These are phyloP conservation scores for Tenebrosternarchus preto DNA, from an alignment of 2,113 vertebrate species.

Conservation along the genomic window DNA sequence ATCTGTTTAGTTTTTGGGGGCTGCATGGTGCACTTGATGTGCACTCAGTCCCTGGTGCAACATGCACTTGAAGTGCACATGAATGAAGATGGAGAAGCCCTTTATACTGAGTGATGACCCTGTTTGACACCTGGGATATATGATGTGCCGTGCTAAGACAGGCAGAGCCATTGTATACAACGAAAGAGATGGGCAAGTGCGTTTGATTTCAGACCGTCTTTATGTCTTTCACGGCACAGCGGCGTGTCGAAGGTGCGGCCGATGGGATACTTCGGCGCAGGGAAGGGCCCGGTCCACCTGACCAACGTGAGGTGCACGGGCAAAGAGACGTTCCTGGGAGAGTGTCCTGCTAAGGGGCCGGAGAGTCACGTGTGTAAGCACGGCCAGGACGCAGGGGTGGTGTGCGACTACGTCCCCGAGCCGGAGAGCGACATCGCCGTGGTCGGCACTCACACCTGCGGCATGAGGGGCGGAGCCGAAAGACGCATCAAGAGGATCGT, in stretches of 20 bases:
- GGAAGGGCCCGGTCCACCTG: slow-evolving; percentile 82
- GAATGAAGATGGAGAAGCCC: background rate
- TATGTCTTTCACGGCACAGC: slow-evolving; percentile 65
- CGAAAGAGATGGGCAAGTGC: background rate
- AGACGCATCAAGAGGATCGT: slow-evolving; percentile 75
- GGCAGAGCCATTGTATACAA: background rate
- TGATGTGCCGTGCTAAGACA: background rate
- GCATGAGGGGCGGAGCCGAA: slow-evolving; percentile 69
- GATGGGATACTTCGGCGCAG: slow-evolving; percentile 80
- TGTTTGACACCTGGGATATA: background rate
- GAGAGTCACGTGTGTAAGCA: slow-evolving; percentile 78
- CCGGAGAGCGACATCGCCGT: slow-evolving; percentile 27
- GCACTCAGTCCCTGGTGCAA: too few relatives aligned
- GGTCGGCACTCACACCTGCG: slow-evolving; percentile 66
- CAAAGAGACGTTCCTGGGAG: slow-evolving; percentile 81
- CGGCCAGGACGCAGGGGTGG: slow-evolving; percentile 80
- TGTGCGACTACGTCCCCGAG: slow-evolving; percentile 75
- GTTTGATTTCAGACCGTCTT: background rate
- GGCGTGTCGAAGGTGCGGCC: slow-evolving; percentile 76
- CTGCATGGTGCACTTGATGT: too few relatives aligned
- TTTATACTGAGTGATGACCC: background rate
- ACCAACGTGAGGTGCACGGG: slow-evolving; percentile 84
- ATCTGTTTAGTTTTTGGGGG: background rate
- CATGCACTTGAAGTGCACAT: background rate
- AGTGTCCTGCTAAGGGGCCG: slow-evolving; percentile 71